A percentile compares a stretch with the other conserved stretches of the same genome.
Conservation (phyloP, 2,888 invertebrate genomes). For the Eupithecia vulgata region DNA sequence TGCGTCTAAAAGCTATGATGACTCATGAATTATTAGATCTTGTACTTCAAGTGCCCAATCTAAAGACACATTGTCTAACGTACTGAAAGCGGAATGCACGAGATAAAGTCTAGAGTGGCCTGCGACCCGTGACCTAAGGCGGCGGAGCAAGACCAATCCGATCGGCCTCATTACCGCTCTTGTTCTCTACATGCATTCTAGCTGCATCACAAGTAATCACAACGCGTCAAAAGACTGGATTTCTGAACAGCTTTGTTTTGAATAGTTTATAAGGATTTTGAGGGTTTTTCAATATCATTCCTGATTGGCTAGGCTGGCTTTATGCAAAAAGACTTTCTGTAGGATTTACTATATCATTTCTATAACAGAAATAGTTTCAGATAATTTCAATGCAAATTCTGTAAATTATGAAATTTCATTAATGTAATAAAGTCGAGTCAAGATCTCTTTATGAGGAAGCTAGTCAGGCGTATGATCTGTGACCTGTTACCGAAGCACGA, state of each 20-base stretch:
- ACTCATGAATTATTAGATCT: neutral
- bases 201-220: conserved; percentile 8
- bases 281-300: neutral
- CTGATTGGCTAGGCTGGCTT: neutral
- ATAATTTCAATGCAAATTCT: neutral
- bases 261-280: neutral
- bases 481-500: conserved; percentile 57
- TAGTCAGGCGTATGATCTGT: conserved; percentile 54
- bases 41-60: conserved; percentile 11
- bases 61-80: conserved; percentile 28
- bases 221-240: neutral
- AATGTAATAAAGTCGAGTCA: conserved; percentile 2
- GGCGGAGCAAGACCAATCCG: conserved; percentile 69
- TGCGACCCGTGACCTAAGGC: conserved; percentile 66
- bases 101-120: conserved; percentile 45
- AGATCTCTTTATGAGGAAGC: conserved; percentile 46
- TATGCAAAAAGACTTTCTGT: neutral
- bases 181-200: conserved; percentile 48
- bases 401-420: neutral
- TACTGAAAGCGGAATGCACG: conserved; percentile 34
- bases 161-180: conserved; percentile 67
- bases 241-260: neutral
- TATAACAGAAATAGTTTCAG: neutral
- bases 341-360: neutral
- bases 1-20: neutral